Percentiles rank a stretch among this genome's conserved stretches.
Evolutionary conservation across 2,888 invertebrate genomes (phyloP).

Genomic region (Tachina grossa): DNA sequence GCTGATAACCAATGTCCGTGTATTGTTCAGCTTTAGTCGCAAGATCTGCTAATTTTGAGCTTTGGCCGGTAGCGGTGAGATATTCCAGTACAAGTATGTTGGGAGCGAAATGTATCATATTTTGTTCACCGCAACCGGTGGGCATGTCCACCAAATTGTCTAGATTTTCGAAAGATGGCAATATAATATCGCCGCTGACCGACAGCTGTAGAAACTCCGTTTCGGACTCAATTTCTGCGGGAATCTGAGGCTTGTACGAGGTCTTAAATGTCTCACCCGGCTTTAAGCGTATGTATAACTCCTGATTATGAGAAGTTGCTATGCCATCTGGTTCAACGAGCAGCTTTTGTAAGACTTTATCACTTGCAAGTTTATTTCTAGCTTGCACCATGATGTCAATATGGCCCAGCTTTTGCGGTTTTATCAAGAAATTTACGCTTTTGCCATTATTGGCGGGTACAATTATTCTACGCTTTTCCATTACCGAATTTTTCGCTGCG

Average conservation of each 20-base stretch:
- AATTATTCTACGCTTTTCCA: slow-evolving; percentile 81
- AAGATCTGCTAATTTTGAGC: not conserved
- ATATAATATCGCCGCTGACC: slow-evolving; percentile 35
- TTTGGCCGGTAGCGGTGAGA: slow-evolving; percentile 81
- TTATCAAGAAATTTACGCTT: slow-evolving; percentile 86
- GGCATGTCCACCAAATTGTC: slow-evolving; percentile 26
- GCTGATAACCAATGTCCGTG: slow-evolving; percentile 86
- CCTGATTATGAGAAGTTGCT: slow-evolving; percentile 16
- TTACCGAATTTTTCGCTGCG: not conserved
- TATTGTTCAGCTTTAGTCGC: slow-evolving; percentile 77
- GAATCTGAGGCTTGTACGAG: slow-evolving; percentile 83
- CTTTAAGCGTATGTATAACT: slow-evolving; percentile 5
- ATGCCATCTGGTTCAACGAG: slow-evolving; percentile 88
- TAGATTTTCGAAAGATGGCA: slow-evolving; percentile 37
- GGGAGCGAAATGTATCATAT: slow-evolving; percentile 84
- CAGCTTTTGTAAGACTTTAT: slow-evolving; percentile 86
- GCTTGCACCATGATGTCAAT: slow-evolving; percentile 88
- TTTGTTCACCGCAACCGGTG: slow-evolving; percentile 89
- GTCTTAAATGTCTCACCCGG: not conserved
- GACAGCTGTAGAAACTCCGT: slow-evolving; percentile 88
- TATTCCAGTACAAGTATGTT: slow-evolving; percentile 40
- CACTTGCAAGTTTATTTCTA: slow-evolving; percentile 79
- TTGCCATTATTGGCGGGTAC: slow-evolving; percentile 88
- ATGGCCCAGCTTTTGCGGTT: slow-evolving; percentile 86
- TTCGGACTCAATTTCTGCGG: slow-evolving; percentile 88